Percentiles rank a stretch among this genome's conserved stretches.
These are phyloP conservation scores for Mus spretus DNA, from an alignment of 2,797 vertebrate genomes.

Conservation along the genomic window DNA sequence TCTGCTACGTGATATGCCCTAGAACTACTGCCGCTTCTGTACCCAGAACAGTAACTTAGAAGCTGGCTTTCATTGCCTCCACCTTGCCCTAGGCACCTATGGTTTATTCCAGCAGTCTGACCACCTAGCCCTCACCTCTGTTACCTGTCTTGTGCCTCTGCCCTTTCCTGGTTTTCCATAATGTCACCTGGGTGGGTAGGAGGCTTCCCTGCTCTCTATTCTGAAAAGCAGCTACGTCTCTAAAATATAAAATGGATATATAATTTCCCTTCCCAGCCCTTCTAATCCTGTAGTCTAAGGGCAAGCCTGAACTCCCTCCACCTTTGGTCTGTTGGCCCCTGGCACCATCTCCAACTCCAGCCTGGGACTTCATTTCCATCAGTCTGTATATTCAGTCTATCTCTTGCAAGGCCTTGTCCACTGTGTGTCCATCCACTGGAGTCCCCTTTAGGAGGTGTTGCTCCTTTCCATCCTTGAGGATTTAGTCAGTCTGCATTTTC, in stretches of 20 bases:
- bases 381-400: rapidly evolving
- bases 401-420: background rate
- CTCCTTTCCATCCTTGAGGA: background rate
- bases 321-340: background rate
- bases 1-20: background rate
- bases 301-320: background rate
- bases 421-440: rapidly evolving
- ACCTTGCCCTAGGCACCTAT: no score
- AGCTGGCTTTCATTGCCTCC: background rate
- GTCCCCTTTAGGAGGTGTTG: background rate
- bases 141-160: no score
- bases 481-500: background rate
- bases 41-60: background rate
- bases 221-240: background rate
- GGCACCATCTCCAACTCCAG: background rate
- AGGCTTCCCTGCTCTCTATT: background rate
- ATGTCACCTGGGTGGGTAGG: background rate
- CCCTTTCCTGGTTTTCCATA: background rate
- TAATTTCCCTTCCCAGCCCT: background rate
- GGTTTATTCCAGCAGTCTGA: background rate
- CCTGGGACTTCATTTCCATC: no score
- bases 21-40: background rate
- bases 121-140: background rate
- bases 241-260: background rate
- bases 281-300: background rate